Percentiles rank a stretch among this genome's conserved stretches.
Evolutionary conservation across 2,113 vertebrate genomes (phyloP).

Genomic region (Manacus vitellinus): DNA sequence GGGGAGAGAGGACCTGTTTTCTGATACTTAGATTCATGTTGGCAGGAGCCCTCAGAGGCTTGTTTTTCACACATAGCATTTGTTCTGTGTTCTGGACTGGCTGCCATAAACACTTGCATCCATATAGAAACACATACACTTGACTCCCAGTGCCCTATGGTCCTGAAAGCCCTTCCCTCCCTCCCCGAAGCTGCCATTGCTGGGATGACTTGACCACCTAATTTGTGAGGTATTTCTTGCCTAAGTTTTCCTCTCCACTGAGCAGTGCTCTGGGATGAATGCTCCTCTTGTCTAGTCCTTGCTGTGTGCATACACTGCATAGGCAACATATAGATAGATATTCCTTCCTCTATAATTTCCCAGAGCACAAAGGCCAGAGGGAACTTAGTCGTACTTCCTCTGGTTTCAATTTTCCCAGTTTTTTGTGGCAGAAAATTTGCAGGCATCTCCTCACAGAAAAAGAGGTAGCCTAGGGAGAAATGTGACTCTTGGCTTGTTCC

Average conservation of each 20-base stretch:
- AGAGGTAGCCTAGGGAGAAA: neutral
- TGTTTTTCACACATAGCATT: neutral
- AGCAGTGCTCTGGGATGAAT: neutral
- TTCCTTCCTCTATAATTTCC: neutral
- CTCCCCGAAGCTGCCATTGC: neutral
- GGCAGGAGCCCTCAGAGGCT: neutral
- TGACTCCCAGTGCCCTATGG: neutral
- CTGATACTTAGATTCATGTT: rapidly evolving
- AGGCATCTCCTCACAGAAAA: neutral
- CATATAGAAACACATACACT: neutral
- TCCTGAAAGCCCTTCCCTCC: neutral
- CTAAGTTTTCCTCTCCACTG: neutral
- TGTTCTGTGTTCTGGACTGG: neutral
- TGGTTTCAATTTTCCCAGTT: neutral
- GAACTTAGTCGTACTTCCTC: neutral
- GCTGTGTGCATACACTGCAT: neutral
- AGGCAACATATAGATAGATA: neutral
- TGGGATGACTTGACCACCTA: neutral
- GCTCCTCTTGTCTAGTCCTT: neutral
- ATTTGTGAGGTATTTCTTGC: neutral
- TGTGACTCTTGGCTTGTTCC: neutral
- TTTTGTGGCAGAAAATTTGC: neutral
- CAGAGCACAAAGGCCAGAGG: neutral
- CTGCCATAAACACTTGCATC: neutral
- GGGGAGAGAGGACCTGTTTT: neutral